Evolutionary conservation across 2,797 vertebrate species (phyloP).

Genomic region (Sternarchorhynchus goeldii): DNA sequence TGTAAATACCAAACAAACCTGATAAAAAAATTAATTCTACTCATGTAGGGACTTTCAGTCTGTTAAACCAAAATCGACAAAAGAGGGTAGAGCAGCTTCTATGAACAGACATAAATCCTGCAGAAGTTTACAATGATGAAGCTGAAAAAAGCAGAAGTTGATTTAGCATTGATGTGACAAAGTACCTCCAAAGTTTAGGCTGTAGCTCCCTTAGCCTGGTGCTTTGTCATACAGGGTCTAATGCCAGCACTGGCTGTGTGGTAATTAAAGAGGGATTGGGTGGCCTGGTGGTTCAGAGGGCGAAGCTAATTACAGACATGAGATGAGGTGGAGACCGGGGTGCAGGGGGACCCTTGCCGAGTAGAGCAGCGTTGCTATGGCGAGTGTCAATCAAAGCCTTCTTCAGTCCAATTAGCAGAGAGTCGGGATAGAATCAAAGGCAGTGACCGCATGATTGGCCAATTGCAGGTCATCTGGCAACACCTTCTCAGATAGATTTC

Average conservation of each 20-base stretch:
- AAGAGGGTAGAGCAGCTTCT: no score
- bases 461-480: background rate
- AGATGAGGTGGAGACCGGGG: background rate
- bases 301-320: conserved; percentile 12
- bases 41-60: background rate
- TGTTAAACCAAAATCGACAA: background rate
- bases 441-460: background rate
- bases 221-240: conserved; percentile 22
- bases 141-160: no score
- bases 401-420: background rate
- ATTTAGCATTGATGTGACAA: background rate
- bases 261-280: conserved; percentile 53
- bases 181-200: conserved; percentile 27
- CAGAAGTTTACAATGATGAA: no score
- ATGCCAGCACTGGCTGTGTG: conserved; percentile 28
- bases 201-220: conserved; percentile 50
- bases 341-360: background rate
- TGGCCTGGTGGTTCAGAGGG: conserved; percentile 20
- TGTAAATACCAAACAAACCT: no score
- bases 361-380: background rate
- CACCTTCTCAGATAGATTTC: background rate
- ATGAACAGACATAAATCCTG: no score
- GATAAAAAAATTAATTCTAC: background rate
- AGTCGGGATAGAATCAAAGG: background rate
- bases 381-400: background rate